A percentile compares a stretch with the other conserved stretches of the same genome.
These are phyloP conservation scores for Phoebastria nigripes DNA, from an alignment of 2,797 vertebrate genomes.

Conservation along the genomic window DNA sequence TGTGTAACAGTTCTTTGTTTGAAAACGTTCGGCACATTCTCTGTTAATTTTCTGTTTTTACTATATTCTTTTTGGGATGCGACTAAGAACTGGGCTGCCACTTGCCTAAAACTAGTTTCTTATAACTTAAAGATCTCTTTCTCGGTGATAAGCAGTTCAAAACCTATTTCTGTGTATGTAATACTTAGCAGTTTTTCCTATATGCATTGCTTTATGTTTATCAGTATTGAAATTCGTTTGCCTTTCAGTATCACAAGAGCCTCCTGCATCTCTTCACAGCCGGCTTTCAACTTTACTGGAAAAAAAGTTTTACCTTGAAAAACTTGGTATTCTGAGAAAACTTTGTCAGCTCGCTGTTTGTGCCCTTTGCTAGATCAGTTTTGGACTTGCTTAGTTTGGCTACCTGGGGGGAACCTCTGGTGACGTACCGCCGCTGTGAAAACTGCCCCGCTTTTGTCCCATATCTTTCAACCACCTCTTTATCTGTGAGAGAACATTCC, in stretches of 20 bases:
- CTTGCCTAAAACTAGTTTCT: neutral
- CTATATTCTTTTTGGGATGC: neutral
- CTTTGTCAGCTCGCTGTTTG: neutral
- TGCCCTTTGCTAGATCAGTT: neutral
- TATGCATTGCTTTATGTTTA: neutral
- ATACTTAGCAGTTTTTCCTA: neutral
- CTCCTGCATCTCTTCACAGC: neutral
- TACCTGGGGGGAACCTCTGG: neutral
- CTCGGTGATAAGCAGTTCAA: neutral
- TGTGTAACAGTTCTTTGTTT: neutral
- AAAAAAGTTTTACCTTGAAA: neutral
- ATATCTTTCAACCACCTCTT: neutral
- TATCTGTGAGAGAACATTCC: neutral
- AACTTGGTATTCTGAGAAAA: neutral
- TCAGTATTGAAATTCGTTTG: neutral
- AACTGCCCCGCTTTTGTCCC: neutral
- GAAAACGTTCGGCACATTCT: neutral
- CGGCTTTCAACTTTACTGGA: neutral
- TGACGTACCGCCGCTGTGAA: accelerated
- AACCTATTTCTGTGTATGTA: neutral
- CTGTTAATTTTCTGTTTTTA: neutral
- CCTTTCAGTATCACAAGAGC: neutral
- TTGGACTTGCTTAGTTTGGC: neutral
- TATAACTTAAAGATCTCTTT: neutral
- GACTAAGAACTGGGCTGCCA: neutral